Conservation (phyloP, 2,888 invertebrate genomes). For the Drosophila meridiana region DNA sequence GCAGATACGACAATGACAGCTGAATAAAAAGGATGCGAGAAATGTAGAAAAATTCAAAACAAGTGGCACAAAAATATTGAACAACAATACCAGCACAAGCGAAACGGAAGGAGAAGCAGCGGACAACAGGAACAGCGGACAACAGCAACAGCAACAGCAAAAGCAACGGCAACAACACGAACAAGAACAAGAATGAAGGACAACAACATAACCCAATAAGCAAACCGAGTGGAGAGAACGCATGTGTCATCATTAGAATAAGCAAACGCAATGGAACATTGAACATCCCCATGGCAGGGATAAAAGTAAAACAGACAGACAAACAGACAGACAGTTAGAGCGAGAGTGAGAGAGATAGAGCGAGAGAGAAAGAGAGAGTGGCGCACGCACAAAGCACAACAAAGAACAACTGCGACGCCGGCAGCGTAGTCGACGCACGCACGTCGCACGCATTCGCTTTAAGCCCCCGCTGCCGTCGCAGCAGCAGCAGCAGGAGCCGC, state of each 20-base stretch:
- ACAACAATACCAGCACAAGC: conserved; percentile 54
- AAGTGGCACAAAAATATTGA: conserved; percentile 76
- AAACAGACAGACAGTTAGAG: conserved; percentile 19
- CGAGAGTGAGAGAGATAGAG: not conserved
- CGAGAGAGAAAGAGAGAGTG: conserved; percentile 8
- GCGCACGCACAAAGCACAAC: conserved; percentile 27
- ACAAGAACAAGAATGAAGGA: conserved; percentile 7
- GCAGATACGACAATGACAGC: conserved; percentile 49
- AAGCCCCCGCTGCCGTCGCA: conserved; percentile 16
- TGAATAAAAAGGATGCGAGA: conserved; percentile 54
- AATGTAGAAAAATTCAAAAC: conserved; percentile 75
- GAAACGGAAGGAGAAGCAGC: conserved; percentile 17
- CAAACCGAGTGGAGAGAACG: conserved; percentile 54
- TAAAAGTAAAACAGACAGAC: conserved; percentile 48
- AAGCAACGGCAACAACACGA: not conserved
- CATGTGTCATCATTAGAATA: conserved; percentile 80
- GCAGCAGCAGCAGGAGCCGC: not conserved
- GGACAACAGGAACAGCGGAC: conserved; percentile 35
- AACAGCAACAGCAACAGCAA: conserved; percentile 16
- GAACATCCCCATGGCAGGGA: conserved; percentile 66
- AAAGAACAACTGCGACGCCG: conserved; percentile 55
- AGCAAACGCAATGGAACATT: conserved; percentile 49
- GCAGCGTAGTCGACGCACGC: conserved; percentile 53
- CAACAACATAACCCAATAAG: conserved; percentile 63
- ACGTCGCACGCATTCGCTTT: conserved; percentile 55